These are phyloP conservation scores for Epistrophe grossulariae DNA, from an alignment of 2,888 invertebrate genomes.

Conservation along the genomic window DNA sequence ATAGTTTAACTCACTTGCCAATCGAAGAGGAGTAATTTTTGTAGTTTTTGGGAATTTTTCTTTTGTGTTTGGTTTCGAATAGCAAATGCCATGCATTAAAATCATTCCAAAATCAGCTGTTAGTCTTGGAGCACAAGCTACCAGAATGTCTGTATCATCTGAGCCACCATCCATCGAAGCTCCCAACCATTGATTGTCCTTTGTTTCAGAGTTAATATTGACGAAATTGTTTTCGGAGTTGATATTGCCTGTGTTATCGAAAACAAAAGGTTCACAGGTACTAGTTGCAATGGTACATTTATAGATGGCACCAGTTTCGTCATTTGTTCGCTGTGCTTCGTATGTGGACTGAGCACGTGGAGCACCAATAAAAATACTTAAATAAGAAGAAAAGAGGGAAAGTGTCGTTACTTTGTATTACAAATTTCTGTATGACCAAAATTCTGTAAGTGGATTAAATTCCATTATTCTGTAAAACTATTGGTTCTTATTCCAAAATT, in stretches of 20 bases:
- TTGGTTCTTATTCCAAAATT: too few relatives aligned
- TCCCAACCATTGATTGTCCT: constrained; percentile 85
- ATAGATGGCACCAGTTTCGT: constrained; percentile 85
- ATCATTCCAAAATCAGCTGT: constrained; percentile 53
- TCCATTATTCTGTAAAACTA: too few relatives aligned
- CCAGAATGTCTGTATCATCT: constrained; percentile 82
- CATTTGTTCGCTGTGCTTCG: constrained; percentile 81
- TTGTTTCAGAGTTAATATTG: constrained; percentile 81
- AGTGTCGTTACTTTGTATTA: too few relatives aligned
- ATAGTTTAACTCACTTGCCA: background rate
- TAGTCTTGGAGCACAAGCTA: constrained; percentile 83
- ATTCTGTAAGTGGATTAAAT: too few relatives aligned
- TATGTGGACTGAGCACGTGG: constrained; percentile 85
- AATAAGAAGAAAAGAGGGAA: constrained; percentile 61
- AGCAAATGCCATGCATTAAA: background rate
- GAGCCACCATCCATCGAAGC: constrained; percentile 84
- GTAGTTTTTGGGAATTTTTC: background rate
- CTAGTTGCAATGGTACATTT: constrained; percentile 82
- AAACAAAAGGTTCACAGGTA: constrained; percentile 79
- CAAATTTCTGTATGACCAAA: too few relatives aligned
- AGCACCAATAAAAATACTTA: constrained; percentile 85
- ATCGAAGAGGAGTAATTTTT: background rate
- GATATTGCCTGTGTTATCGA: constrained; percentile 82
- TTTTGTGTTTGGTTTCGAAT: background rate
- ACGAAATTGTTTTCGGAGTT: constrained; percentile 78